Evolutionary conservation across 2,888 invertebrate genomes (phyloP), one percentile per base, ranked within the genome.

Genomic region (Polietes domitor): DNA sequence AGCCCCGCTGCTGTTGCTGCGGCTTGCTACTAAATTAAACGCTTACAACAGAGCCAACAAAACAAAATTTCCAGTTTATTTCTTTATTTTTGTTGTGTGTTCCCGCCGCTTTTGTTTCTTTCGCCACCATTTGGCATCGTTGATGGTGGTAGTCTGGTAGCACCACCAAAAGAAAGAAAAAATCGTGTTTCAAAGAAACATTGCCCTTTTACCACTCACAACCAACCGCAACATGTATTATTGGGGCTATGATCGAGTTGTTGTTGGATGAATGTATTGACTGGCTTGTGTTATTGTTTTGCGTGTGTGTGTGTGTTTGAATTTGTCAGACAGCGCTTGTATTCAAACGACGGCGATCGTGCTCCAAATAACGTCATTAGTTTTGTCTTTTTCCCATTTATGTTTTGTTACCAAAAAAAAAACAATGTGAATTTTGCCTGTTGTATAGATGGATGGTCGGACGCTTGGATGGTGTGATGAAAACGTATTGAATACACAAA

Each of bases 281-380:
- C 24, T 21, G 21, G 21, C 4, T 10, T 26, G 58, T 58, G 12
- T 15, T 58, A 1, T 58, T 41, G 65, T 17, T 65, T 65, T 26
- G 58, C 41, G 50, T 58, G 7, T 24, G 21, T 37, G 47, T 50
- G 4, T 24, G 53, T 21, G 7, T 6, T 17, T 65, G 12, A 37
- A 43, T 65, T 72, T 79, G 47, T 58, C 21, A 55, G 41, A 32
- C 32, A 9, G 10, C 65, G 41, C 12, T 12, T 15, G 6, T 65
- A 65, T 65, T 65, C 41, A 65, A 37, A 37, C 41, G 41, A 37
- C 41, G 41, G 24, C 43, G 71, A 61, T 80, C 77, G 61, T 80
- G 83, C 83, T 83, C 80, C 61, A 79, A 80, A 80, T 79, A 83
- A 77, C 53, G 77, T 53, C 73, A 77, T 73, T 75, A 70, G 32